A percentile compares a stretch with the other conserved stretches of the same genome.
phyloP scores from a whole-genome alignment of 1,140 invertebrate genomes.

The Drosophila virilis region DNA sequence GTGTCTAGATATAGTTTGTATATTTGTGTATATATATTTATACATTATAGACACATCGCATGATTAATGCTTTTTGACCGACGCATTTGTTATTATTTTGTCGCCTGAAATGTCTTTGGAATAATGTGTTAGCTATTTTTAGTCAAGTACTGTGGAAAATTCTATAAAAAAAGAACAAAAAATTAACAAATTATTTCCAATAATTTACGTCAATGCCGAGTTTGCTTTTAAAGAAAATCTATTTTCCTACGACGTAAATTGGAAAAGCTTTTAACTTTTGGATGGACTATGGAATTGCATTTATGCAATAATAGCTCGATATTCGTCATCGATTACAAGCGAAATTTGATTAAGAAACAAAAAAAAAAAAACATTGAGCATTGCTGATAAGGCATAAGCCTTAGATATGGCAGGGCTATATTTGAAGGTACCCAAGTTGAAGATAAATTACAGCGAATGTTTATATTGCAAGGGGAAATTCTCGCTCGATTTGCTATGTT shows the following conservation, averaged over 20 bases:
- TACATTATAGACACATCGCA: conserved; percentile 37
- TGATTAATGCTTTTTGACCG: conserved; percentile 35
- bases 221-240: conserved; percentile 6
- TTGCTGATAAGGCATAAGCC: conserved; percentile 22
- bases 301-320: conserved; percentile 5
- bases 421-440: neutral
- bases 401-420: neutral
- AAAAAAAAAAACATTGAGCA: neutral
- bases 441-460: neutral
- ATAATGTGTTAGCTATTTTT: conserved; percentile 38
- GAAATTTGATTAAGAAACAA: conserved; percentile 6
- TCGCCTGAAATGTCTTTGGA: conserved; percentile 30
- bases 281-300: neutral
- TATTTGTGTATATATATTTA: conserved; percentile 1
- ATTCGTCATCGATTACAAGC: conserved; percentile 6
- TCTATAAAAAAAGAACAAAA: conserved; percentile 27
- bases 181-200: conserved; percentile 12
- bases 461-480: too few species aligned
- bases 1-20: conserved; percentile 1
- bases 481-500: neutral
- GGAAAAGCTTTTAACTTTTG: neutral
- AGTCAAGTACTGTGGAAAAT: conserved; percentile 19
- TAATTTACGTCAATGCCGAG: conserved; percentile 40
- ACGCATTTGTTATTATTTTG: conserved; percentile 29
- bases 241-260: conserved; percentile 23